Conservation (phyloP, 2,888 invertebrate genomes). For the Dasypogon diadema region DNA sequence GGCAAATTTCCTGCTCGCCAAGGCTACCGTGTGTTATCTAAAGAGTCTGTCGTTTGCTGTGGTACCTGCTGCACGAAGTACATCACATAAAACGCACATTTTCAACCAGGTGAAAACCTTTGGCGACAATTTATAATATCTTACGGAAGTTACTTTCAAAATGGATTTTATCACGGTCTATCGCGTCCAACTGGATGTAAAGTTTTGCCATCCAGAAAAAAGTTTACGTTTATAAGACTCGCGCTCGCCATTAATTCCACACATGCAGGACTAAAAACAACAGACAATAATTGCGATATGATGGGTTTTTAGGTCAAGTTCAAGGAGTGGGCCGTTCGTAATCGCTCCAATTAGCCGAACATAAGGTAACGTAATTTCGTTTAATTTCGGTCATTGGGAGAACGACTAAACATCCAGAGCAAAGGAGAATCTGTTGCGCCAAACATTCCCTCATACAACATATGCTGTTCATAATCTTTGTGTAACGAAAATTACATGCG, state of each 20-base stretch:
- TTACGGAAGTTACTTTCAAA: background rate
- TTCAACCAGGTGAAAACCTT: constrained; percentile 4
- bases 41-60: background rate
- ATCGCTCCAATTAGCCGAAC: constrained; percentile 39
- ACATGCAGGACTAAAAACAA: background rate
- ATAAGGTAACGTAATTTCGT: constrained; percentile 40
- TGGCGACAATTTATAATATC: constrained; percentile 13
- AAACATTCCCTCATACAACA: background rate
- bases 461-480: constrained; percentile 39
- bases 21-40: constrained; percentile 38
- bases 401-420: background rate
- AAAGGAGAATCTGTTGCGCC: background rate
- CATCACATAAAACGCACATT: background rate
- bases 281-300: constrained; percentile 23
- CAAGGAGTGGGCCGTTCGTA: constrained; percentile 33
- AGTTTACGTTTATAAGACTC: no score
- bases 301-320: constrained; percentile 48
- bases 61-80: background rate
- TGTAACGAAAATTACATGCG: constrained; percentile 39
- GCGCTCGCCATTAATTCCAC: no score
- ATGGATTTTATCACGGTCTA: background rate
- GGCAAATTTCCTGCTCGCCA: constrained; percentile 21
- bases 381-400: constrained; percentile 20
- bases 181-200: no score
- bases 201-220: no score